A percentile compares a stretch with the other conserved stretches of the same genome.
Conservation (phyloP, 2,113 vertebrate genomes). For the Anoplopoma fimbria region DNA sequence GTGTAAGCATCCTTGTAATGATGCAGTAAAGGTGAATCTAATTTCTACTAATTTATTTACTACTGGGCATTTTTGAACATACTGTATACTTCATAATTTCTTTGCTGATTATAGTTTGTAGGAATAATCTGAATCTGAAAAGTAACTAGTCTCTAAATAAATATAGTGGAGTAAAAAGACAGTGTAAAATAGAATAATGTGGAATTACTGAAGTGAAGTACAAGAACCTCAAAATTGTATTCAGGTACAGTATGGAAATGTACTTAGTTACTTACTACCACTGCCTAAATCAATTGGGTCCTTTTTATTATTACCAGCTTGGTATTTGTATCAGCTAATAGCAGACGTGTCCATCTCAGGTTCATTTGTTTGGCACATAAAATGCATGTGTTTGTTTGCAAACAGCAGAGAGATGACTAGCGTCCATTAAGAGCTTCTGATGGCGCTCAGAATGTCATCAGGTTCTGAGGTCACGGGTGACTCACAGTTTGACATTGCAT, state of each 20-base stretch:
- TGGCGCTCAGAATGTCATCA: slow-evolving; percentile 39
- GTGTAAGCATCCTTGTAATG: background rate
- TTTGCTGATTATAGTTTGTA: background rate
- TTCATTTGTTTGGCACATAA: background rate
- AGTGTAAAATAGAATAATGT: background rate
- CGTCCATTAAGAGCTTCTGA: slow-evolving; percentile 20
- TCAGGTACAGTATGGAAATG: background rate
- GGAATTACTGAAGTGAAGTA: background rate
- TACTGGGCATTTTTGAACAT: background rate
- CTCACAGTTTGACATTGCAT: slow-evolving; percentile 52
- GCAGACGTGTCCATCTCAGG: background rate
- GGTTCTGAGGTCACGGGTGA: slow-evolving; percentile 46
- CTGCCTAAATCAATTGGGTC: too few species aligned
- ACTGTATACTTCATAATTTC: background rate
- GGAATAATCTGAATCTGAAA: background rate
- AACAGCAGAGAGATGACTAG: slow-evolving; percentile 8
- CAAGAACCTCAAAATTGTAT: background rate
- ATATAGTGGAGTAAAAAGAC: background rate
- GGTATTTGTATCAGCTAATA: background rate
- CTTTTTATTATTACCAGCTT: background rate
- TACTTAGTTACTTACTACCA: background rate
- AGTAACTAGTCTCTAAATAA: background rate
- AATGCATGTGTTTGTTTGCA: slow-evolving; percentile 34
- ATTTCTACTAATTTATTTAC: background rate
- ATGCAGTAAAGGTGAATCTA: background rate